Percentiles rank a stretch among this genome's conserved stretches.
phyloP scores from a whole-genome alignment of 2,888 invertebrate species.

The Eurytoma californica region DNA sequence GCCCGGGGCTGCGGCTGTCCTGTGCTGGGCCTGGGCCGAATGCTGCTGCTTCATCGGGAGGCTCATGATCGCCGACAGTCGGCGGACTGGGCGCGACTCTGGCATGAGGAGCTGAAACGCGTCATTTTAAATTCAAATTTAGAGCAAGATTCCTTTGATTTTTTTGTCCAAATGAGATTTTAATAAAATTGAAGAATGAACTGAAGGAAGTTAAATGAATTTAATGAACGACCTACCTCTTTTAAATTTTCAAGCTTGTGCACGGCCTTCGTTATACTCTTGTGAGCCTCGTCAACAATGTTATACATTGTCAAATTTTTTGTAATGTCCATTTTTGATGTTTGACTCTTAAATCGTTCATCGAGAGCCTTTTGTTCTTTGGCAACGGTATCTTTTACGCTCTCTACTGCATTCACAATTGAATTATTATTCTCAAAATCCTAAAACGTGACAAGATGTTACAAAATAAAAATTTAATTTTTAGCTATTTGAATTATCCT shows the following conservation, averaged over 20 bases:
- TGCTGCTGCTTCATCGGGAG: slow-evolving; percentile 31
- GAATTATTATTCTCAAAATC: not conserved
- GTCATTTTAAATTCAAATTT: too few species aligned
- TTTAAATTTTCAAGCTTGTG: slow-evolving; percentile 55
- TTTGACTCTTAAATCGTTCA: not conserved
- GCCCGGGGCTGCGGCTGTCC: not conserved
- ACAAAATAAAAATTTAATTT: too few species aligned
- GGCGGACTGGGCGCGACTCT: slow-evolving; percentile 55
- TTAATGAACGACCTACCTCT: slow-evolving; percentile 47
- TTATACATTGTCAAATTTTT: slow-evolving; percentile 6
- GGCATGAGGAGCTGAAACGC: slow-evolving; percentile 51
- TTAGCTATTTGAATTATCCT: too few species aligned
- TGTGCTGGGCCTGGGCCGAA: not conserved
- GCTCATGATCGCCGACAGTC: slow-evolving; percentile 56
- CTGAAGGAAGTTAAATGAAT: not conserved
- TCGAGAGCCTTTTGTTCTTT: not conserved
- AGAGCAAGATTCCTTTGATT: too few species aligned
- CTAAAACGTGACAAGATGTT: too few species aligned
- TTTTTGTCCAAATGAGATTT: too few species aligned
- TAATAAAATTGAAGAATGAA: too few species aligned
- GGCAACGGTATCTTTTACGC: not conserved
- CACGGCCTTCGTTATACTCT: slow-evolving; percentile 41
- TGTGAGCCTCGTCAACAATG: slow-evolving; percentile 46
- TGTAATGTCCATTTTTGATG: not conserved
- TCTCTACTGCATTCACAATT: not conserved